Evolutionary conservation across 1,140 invertebrate species (phyloP).

Genomic region (Anastatus disparis): DNA sequence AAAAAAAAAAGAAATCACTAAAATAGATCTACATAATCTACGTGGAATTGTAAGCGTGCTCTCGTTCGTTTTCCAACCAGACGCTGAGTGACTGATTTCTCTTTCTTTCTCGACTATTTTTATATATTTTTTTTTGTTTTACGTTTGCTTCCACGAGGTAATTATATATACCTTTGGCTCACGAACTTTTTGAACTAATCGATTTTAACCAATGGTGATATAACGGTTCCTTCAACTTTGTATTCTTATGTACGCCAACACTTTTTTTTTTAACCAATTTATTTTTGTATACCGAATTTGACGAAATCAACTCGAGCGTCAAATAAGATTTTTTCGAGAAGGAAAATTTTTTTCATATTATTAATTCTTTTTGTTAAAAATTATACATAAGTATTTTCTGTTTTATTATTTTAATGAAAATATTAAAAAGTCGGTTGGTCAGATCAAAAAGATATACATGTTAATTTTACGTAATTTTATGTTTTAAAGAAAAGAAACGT

Average conservation of each 20-base stretch:
- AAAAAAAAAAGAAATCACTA: too few relatives aligned
- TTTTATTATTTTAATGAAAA: too few relatives aligned
- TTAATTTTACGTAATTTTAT: background rate
- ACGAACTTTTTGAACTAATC: too few relatives aligned
- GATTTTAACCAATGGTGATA: background rate
- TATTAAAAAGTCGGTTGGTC: too few relatives aligned
- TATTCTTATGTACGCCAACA: too few relatives aligned
- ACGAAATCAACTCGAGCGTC: background rate
- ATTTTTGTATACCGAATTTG: background rate
- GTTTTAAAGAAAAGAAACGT: background rate
- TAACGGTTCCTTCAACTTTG: background rate
- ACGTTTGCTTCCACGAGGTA: background rate
- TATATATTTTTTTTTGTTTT: too few relatives aligned
- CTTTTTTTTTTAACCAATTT: background rate
- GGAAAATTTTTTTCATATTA: too few relatives aligned
- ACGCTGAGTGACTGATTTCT: background rate
- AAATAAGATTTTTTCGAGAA: background rate
- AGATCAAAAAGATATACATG: background rate
- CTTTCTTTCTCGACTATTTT: background rate
- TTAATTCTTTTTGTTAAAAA: too few relatives aligned
- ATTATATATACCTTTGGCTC: background rate
- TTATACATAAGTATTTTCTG: too few relatives aligned
- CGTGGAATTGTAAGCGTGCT: too few relatives aligned
- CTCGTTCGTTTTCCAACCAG: background rate
- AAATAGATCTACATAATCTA: too few relatives aligned